phyloP scores from a whole-genome alignment of 2,888 invertebrate species.

The Congeria kusceri region DNA sequence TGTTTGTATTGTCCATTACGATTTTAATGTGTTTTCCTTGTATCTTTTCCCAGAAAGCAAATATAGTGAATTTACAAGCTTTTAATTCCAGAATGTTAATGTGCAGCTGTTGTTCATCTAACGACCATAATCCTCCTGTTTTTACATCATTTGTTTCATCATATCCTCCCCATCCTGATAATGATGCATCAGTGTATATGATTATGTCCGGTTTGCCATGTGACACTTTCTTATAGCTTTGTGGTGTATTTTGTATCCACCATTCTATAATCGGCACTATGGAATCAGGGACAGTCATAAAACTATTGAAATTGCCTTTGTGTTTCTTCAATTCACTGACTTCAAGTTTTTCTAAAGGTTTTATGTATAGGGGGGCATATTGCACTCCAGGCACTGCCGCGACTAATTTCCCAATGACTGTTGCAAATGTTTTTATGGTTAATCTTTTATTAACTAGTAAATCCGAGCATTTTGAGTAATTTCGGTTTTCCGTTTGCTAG shows the following conservation, averaged over 20 bases:
- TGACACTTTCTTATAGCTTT: constrained; percentile 17
- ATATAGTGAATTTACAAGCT: constrained; percentile 31
- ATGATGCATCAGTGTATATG: constrained; percentile 44
- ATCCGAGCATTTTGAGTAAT: constrained; percentile 12
- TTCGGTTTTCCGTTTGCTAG: constrained; percentile 12
- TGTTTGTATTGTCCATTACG: constrained; percentile 55
- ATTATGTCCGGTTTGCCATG: constrained; percentile 24
- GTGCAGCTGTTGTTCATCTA: constrained; percentile 19
- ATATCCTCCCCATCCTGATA: constrained; percentile 41
- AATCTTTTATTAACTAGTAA: constrained; percentile 12
- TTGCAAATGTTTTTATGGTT: constrained; percentile 40
- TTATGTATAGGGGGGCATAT: constrained; percentile 50
- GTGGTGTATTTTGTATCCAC: constrained; percentile 45
- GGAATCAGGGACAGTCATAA: constrained; percentile 17
- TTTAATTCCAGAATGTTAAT: constrained; percentile 51
- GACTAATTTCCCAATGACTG: constrained; percentile 49
- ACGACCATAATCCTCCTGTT: constrained; percentile 32
- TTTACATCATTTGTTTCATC: constrained; percentile 7
- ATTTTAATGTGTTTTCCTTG: constrained; percentile 37
- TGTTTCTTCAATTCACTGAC: constrained; percentile 31
- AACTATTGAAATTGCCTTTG: constrained; percentile 42
- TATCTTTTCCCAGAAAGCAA: constrained; percentile 9
- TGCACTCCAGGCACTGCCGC: constrained; percentile 47
- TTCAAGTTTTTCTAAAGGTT: constrained; percentile 40
- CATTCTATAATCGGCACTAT: constrained; percentile 30